Percentiles rank a stretch among this genome's conserved stretches.
These are phyloP conservation scores for Macrostomum cliftonense DNA, from an alignment of 2,888 invertebrate genomes.

Conservation along the genomic window DNA sequence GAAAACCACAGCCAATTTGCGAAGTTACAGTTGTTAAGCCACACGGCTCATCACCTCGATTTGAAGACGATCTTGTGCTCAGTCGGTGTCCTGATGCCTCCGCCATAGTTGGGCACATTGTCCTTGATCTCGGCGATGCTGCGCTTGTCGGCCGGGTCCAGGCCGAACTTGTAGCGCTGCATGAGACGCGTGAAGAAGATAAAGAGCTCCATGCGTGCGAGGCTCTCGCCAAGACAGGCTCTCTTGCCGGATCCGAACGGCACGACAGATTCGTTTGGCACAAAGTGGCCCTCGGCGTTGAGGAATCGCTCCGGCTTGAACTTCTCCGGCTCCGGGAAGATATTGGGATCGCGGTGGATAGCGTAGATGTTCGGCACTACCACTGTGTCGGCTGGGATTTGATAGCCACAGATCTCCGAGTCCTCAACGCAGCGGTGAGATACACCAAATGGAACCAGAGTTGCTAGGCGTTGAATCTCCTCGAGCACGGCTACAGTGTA, in stretches of 20 bases:
- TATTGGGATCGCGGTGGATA: slow-evolving; percentile 15
- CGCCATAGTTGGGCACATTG: too few relatives aligned
- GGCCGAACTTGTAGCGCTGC: slow-evolving; percentile 1
- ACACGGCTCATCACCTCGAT: too few relatives aligned
- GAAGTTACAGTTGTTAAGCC: too few relatives aligned
- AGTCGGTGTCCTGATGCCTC: too few relatives aligned
- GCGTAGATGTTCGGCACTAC: slow-evolving; percentile 18
- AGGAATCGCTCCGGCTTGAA: slow-evolving; percentile 21
- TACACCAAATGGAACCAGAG: slow-evolving; percentile 16
- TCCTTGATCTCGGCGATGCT: too few relatives aligned
- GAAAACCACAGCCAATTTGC: too few relatives aligned
- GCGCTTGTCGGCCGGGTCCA: too few relatives aligned
- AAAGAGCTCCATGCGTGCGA: slow-evolving; percentile 6
- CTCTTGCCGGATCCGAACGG: slow-evolving; percentile 6
- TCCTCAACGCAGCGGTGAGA: slow-evolving; percentile 19
- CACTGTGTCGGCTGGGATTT: slow-evolving; percentile 20
- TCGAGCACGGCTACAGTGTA: slow-evolving; percentile 21
- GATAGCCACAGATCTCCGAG: slow-evolving; percentile 19
- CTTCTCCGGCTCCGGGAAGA: slow-evolving; percentile 17
- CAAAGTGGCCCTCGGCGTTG: slow-evolving; percentile 6
- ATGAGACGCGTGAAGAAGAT: slow-evolving; percentile 4
- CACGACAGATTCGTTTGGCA: neutral
- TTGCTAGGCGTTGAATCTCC: slow-evolving; percentile 20
- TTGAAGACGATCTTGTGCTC: too few relatives aligned
- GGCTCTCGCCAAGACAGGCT: slow-evolving; percentile 7